Base-by-base conservation (phyloP, 1,140 invertebrate genomes). In the Cydia fagiglandana region DNA sequence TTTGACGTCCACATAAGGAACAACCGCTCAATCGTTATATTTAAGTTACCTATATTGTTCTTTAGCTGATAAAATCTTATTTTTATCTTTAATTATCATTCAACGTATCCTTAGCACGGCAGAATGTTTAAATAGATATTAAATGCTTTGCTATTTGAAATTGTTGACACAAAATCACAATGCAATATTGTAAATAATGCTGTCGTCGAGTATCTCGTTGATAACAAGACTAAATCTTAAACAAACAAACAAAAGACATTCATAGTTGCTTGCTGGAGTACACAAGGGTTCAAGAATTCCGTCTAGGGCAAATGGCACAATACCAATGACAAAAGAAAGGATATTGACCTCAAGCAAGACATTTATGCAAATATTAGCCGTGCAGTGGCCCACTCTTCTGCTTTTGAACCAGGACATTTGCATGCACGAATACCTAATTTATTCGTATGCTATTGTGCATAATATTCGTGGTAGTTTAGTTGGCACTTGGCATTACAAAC, bases 281-380 rank as follows among this genome's bases (percentile, higher is more conserved):
- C 34, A 17, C 9, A 41, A 70, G 66, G 64, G 66, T 70, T 70
- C 66, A 38, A 70, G 66, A 70, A 66, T 61, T 61, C 56, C 64
- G 66, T 70, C 66, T 70, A 70, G 66, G 66, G 66, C 30, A 61
- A 76, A 76, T 77, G 66, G 66, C 30, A 61, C 77, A 76, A 77
- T 76, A 80, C 75, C 76, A 80, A 82, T 86, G 84, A 82, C 81
- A 82, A 73, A 82, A 73, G 73, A 64, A 77, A 81, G 84, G 82
- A 80, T 82, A 81, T 80, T 83, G 83, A 86, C 81, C 84, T 78
- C 81, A 45, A 70, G 66, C 34, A 61, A 79, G 80, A 82, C 80
- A 85, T 80, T 86, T 87, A 86, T 87, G 86, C 82, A 85, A 83
- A 86, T 86, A 81, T 81, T 80, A 80, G 81, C 78, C 78, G 81